Base-by-base conservation (phyloP, 2,113 vertebrate genomes). In the Sorex fumeus region DNA sequence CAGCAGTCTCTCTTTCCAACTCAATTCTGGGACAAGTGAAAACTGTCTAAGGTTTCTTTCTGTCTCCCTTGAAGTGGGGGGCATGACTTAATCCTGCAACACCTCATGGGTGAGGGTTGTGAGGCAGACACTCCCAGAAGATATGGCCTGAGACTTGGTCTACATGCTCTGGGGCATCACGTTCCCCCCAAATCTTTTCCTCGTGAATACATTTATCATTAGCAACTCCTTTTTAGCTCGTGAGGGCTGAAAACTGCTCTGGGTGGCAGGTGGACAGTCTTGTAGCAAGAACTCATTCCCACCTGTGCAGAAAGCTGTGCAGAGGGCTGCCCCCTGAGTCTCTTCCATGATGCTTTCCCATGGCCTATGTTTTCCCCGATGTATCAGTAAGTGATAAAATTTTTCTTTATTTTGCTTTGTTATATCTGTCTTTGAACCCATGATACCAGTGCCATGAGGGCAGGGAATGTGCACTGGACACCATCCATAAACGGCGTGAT, bases 31-130 rank as follows among this genome's bases (percentile, higher is more conserved):
- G 32, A 36, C 50, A 67, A 25, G 28, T 12, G 64, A 64, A 15
- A 67, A 28, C 40, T 40, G 23, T 30, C 57, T 1, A 8, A 43
- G 0, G 4, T 34, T 79, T 71, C 64, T 11, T 66, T 72, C 36
- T 13, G 8, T 78, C 23, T 84, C 90, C 36, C 57, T 53, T 60
- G 57, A 4, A n/a, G 6, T 4, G 67, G 8, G 8, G 15, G 30
- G 84, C 28, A 0, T 1, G 1, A 23, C 18, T 40, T 83, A 0
- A 34, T 40, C 60, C 43, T 80, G 23, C 12, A 34, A 19, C 11
- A 34, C 83, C n/a, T 87, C 8, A 0, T 1, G 2, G 0, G 0
- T 36, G 21, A 62, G 64, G 2, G 2, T 21, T 27, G n/a, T 0
- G 15, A 57, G 28, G 43, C 50, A 36, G 53, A 45, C 32, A 36